Base-by-base conservation (phyloP, 2,797 vertebrate species). In the Peromyscus aztecus region DNA sequence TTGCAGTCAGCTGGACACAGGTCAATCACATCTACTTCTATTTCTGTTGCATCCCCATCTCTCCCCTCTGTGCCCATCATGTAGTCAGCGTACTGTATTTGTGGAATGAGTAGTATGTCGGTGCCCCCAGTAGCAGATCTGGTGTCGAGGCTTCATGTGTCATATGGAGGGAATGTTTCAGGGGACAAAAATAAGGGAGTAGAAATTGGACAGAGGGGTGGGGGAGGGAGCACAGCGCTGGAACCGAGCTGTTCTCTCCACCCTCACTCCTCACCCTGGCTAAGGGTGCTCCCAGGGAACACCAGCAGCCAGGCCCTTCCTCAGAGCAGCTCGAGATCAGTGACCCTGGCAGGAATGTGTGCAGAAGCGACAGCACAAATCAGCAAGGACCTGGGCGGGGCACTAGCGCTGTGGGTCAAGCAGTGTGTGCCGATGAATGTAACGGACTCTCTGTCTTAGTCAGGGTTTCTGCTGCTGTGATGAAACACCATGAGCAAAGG, bases 51-150 rank as follows among this genome's bases (percentile, higher is more conserved):
- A 3, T 7, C 49, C 55, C 73, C 0, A 4, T 24, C 63, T 46
- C 52, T 24, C 9, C 3, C 27, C 52, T 6, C 8, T 19, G 21
- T n/a, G 31, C 49, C 29, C n/a, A 7, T 23, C 31, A 40, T 24
- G 4, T 2, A 4, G 11, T 2, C 14, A 3, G 8, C 5, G 0
- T 1, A 14, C 91, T 6, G 0, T 5, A 0, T 6, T 2, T 61
- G 16, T 21, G 29, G 75, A 37, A 3, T 31, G 40, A 34, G 34
- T 4, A 14, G 4, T 21, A 0, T 55, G 16, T 65, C 14, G 0
- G 46, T 73, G 29, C 78, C 61, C 13, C 31, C 40, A 5, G 31
- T 24, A 29, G 59, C 49, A 57, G 19, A 67, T 40, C 59, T 29
- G 23, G 10, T 67, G 57, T 63, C 34, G 3, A 12, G 67, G 4